phyloP scores from a whole-genome alignment of 2,797 vertebrate species.

The Nannoperca obscura region DNA sequence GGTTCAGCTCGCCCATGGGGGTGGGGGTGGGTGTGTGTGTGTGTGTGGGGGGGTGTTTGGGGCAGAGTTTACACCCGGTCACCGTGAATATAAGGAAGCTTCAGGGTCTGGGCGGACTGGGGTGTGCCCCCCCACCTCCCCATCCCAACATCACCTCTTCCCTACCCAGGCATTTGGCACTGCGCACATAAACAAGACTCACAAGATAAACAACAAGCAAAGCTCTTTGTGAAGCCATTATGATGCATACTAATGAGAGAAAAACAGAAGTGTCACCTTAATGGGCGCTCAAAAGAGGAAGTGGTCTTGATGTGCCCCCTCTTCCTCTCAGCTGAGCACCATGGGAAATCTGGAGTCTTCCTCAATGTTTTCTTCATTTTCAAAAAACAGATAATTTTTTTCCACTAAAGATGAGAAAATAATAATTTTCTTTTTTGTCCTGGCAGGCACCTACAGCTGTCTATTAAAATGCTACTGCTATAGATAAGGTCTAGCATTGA shows the following conservation, averaged over 20 bases:
- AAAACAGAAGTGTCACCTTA: slow-evolving; percentile 94
- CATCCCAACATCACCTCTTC: slow-evolving; percentile 68
- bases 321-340: slow-evolving; percentile 82
- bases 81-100: slow-evolving; percentile 88
- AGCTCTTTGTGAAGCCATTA: slow-evolving; percentile 98
- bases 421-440: slow-evolving; percentile 87
- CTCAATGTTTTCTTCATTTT: slow-evolving; percentile 80
- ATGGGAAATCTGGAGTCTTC: slow-evolving; percentile 82
- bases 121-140: slow-evolving; percentile 70
- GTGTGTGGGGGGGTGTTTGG: slow-evolving; percentile 40
- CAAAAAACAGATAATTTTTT: slow-evolving; percentile 82
- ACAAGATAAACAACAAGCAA: slow-evolving; percentile 99
- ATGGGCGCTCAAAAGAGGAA: slow-evolving; percentile 79
- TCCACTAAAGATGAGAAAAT: slow-evolving; percentile 97
- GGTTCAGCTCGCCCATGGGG: slow-evolving; percentile 87
- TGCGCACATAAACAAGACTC: slow-evolving; percentile 99
- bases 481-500: slow-evolving; percentile 99
- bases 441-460: slow-evolving; percentile 99
- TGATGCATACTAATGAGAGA: slow-evolving; percentile 99
- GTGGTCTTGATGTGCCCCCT: slow-evolving; percentile 72
- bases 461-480: slow-evolving; percentile 99
- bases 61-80: slow-evolving; percentile 80
- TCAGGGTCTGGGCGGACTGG: slow-evolving; percentile 87
- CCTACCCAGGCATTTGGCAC: slow-evolving; percentile 94
- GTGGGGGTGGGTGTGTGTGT: not conserved